A percentile compares a stretch with the other conserved stretches of the same genome.
Conservation (phyloP, 2,888 invertebrate species). For the Sinotaia quadrata region DNA sequence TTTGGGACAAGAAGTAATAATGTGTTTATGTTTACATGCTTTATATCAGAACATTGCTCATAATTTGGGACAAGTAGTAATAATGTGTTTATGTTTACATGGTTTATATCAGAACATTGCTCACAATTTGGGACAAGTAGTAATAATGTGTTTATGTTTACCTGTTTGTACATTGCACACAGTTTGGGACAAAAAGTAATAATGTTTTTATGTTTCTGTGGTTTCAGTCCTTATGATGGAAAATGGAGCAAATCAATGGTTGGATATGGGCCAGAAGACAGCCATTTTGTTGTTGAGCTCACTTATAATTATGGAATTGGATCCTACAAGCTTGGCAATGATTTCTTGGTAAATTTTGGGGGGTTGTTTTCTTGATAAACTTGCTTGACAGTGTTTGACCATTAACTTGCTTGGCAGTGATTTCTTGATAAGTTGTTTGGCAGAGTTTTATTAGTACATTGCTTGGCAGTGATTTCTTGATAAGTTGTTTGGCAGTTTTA, state of each 20-base stretch:
- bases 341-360: constrained; percentile 82
- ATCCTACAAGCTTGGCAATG: constrained; percentile 90
- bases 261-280: constrained; percentile 95
- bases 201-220: background rate
- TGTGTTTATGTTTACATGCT: too few species aligned
- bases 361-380: too few species aligned
- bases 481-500: too few species aligned
- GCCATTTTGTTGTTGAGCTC: constrained; percentile 94
- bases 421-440: too few species aligned
- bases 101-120: background rate
- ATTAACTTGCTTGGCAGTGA: too few species aligned
- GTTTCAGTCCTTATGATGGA: constrained; percentile 90
- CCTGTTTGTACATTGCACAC: background rate
- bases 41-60: too few species aligned
- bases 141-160: background rate
- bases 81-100: too few species aligned
- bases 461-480: too few species aligned
- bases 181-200: background rate
- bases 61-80: too few species aligned
- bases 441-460: too few species aligned
- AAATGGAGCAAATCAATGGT: constrained; percentile 99
- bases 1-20: too few species aligned
- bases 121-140: background rate
- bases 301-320: constrained; percentile 97
- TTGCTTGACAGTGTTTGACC: too few species aligned